Evolutionary conservation across 1,140 invertebrate species (phyloP), one percentile per base, ranked within the genome.

Genomic region (Cydia amplana): DNA sequence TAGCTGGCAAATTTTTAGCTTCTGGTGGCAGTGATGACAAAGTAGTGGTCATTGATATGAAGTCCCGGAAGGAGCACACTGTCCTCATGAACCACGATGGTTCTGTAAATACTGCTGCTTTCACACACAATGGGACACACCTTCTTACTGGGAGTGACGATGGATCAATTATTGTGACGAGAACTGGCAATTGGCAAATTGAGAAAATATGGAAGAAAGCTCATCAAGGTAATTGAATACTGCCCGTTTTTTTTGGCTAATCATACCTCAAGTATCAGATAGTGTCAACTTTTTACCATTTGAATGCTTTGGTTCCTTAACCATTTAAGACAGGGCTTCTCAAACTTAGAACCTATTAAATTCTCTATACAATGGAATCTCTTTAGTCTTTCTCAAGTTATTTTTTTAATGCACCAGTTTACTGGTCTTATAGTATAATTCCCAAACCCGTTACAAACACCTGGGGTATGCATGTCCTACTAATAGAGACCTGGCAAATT

Each of bases 21-120:
- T 98, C 97, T 23, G 97, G 97, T 10, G 96, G 97, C 63, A 95
- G 96, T n/a, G 98, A 99, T 93, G 98, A 99, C 93, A 95, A 95
- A 65, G 95, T 99, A 79, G 95, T 96, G 67, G 89, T 99, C 1
- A 98, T 98, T 83, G 96, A 99, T 88, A 95, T 99, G 92, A 94
- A 95, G 72, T 94, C 94, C 1, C 93, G 97, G 28, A 95, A 94
- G 78, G 97, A 98, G 88, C 94, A 95, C 83, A 97, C 96, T 49
- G 95, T 96, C 77, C 88, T 99, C 18, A 95, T 95, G 81, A 95
- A 97, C 75, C 98, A 99, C 87, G 93, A 95, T 89, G 96, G 97
- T 93, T 96, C 97, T 2, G 94, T 98, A 9, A 98, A 96, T 76
- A 93, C 95, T 74, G 85, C 98, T 43, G 91, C 94, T 2, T 98